Evolutionary conservation across 2,888 invertebrate species (phyloP).

Genomic region (Cheilosia grossa): DNA sequence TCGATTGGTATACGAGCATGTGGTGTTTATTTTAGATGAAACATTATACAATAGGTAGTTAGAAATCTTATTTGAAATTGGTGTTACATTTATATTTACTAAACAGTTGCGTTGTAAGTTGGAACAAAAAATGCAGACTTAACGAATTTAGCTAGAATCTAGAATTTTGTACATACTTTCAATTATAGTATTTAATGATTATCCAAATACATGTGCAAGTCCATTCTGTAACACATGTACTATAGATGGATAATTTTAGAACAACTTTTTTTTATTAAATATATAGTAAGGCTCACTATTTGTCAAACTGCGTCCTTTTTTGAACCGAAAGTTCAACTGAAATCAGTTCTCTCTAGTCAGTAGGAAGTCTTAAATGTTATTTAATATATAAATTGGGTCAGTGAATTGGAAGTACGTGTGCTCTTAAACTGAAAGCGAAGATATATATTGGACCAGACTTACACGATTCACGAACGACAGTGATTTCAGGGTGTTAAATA

Average conservation of each 20-base stretch:
- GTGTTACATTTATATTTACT: conserved; percentile 10
- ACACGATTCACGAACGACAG: too few species aligned
- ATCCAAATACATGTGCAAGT: neutral
- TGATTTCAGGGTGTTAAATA: too few species aligned
- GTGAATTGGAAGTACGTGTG: neutral
- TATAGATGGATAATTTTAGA: neutral
- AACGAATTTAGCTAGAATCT: conserved; percentile 11
- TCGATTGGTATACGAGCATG: conserved; percentile 2
- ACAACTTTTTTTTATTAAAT: neutral
- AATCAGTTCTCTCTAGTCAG: conserved; percentile 2
- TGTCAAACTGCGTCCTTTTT: neutral
- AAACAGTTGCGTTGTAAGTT: conserved; percentile 4
- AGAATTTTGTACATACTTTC: conserved; percentile 33
- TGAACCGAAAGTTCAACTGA: neutral
- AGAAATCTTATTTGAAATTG: conserved; percentile 3
- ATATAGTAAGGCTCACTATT: neutral
- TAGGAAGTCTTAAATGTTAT: neutral
- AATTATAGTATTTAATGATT: neutral
- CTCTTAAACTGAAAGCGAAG: neutral
- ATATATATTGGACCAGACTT: neutral
- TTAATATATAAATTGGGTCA: neutral
- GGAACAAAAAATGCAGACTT: conserved; percentile 6
- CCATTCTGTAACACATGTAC: neutral
- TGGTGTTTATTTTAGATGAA: conserved; percentile 4
- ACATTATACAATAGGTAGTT: neutral